A percentile compares a stretch with the other conserved stretches of the same genome.
These are phyloP conservation scores for Acrossocheilus fasciatus DNA, from an alignment of 2,797 vertebrate genomes.

Conservation along the genomic window DNA sequence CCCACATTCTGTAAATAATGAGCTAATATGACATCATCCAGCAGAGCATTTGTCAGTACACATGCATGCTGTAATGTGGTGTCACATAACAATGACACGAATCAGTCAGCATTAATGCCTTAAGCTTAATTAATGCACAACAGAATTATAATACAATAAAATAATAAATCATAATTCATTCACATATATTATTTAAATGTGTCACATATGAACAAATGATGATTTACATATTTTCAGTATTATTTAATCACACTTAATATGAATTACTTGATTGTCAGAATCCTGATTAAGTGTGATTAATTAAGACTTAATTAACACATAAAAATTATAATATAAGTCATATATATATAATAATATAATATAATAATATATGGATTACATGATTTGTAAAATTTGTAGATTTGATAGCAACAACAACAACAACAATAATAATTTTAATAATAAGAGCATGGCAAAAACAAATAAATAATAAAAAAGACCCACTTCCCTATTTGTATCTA, in stretches of 20 bases:
- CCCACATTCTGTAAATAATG: conserved; percentile 50
- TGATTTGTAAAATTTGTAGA: neutral
- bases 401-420: neutral
- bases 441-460: neutral
- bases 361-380: neutral
- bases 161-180: neutral
- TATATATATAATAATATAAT: neutral
- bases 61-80: conserved; percentile 42
- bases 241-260: neutral
- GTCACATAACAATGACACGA: conserved; percentile 26
- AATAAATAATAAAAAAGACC: no score
- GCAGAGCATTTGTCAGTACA: conserved; percentile 50
- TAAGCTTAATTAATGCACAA: neutral
- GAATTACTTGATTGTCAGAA: neutral
- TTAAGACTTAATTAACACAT: neutral
- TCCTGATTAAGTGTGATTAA: neutral
- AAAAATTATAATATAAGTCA: neutral
- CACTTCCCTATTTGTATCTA: no score
- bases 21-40: conserved; percentile 65
- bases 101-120: neutral
- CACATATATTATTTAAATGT: neutral
- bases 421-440: neutral
- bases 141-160: neutral
- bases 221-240: neutral
- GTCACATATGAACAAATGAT: neutral